phyloP scores from a whole-genome alignment of 2,888 invertebrate genomes.

The Carterocephalus palaemon region DNA sequence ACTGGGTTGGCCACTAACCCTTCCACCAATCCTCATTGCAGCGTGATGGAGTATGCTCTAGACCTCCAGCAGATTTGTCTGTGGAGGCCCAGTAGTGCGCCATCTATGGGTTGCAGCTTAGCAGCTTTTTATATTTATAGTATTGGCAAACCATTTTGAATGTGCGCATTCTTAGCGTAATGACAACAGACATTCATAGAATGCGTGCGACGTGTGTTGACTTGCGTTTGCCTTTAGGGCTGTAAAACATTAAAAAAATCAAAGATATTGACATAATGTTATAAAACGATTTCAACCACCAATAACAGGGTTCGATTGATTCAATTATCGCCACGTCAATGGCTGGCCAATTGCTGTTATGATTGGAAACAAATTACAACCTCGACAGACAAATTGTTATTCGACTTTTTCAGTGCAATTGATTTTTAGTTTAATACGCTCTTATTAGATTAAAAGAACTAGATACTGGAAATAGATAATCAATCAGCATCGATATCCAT shows the following conservation, averaged over 20 bases:
- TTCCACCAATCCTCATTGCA: no score
- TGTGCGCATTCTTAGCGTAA: constrained; percentile 51
- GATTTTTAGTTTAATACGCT: no score
- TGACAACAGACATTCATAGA: constrained; percentile 55
- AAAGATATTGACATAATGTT: constrained; percentile 8
- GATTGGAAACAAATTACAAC: constrained; percentile 26
- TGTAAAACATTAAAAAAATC: constrained; percentile 33
- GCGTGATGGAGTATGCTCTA: no score
- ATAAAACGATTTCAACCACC: constrained; percentile 23
- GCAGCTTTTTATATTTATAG: constrained; percentile 22
- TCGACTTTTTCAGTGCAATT: constrained; percentile 11
- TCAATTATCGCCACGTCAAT: constrained; percentile 22
- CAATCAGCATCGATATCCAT: no score
- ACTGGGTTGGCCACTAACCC: no score
- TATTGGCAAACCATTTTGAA: constrained; percentile 38
- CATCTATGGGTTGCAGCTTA: no score
- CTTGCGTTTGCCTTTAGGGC: constrained; percentile 45
- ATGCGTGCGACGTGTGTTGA: constrained; percentile 54
- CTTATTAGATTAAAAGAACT: no score
- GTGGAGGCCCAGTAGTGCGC: no score
- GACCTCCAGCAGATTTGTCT: no score
- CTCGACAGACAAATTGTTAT: constrained; percentile 13
- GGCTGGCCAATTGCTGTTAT: constrained; percentile 23
- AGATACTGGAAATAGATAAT: no score
- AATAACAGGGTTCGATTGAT: constrained; percentile 21